phyloP scores from a whole-genome alignment of 2,888 invertebrate genomes.

The Dasysyrphus albostriatus region DNA sequence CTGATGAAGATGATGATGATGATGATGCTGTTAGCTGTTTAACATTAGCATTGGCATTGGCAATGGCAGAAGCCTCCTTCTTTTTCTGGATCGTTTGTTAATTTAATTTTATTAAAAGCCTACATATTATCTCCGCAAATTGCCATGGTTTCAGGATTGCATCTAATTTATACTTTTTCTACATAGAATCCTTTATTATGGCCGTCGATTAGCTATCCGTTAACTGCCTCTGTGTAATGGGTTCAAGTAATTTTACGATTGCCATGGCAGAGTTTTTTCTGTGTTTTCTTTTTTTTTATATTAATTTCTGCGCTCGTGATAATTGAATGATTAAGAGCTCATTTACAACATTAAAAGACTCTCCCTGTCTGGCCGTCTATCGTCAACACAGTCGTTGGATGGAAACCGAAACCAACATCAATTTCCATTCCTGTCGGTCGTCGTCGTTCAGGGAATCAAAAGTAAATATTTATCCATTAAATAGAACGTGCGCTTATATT shows the following conservation, averaged over 20 bases:
- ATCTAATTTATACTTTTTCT: not conserved
- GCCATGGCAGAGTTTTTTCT: conserved; percentile 12
- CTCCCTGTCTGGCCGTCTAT: conserved; percentile 4
- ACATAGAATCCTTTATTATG: not conserved
- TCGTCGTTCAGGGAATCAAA: conserved; percentile 52
- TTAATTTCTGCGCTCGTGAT: conserved; percentile 61
- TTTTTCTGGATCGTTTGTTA: conserved; percentile 43
- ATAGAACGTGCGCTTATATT: conserved; percentile 44
- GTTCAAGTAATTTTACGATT: conserved; percentile 38
- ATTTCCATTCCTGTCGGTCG: not conserved
- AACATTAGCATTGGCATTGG: conserved; percentile 24
- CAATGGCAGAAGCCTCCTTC: conserved; percentile 26
- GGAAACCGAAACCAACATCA: conserved; percentile 17
- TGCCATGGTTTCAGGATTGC: conserved; percentile 16
- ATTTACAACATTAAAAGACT: conserved; percentile 56
- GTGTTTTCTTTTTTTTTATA: not conserved
- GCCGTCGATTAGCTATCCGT: not conserved
- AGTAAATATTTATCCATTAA: conserved; percentile 68
- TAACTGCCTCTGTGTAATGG: conserved; percentile 32
- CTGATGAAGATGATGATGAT: conserved; percentile 17
- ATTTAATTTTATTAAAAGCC: conserved; percentile 63
- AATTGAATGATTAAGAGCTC: conserved; percentile 73
- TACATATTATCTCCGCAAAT: conserved; percentile 47
- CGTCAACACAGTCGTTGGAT: not conserved
- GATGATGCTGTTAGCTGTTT: conserved; percentile 25